phyloP scores from a whole-genome alignment of 2,888 invertebrate species.

The Campopleginae sp. region DNA sequence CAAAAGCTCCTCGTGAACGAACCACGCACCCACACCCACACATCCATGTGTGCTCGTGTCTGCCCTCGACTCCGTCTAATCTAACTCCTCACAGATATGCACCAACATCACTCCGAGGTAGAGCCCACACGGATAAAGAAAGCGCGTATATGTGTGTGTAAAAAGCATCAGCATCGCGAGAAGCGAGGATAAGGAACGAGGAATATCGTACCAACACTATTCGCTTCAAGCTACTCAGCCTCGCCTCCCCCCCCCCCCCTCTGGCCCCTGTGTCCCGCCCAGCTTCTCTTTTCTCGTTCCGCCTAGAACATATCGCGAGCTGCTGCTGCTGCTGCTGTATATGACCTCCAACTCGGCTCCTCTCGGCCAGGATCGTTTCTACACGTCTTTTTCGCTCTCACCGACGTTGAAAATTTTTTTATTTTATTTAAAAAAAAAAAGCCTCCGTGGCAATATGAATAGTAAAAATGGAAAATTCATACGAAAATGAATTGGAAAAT shows the following conservation, averaged over 20 bases:
- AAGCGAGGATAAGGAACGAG: constrained; percentile 57
- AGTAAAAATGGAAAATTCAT: background rate
- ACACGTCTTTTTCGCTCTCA: constrained; percentile 76
- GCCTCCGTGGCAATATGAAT: background rate
- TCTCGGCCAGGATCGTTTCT: constrained; percentile 80
- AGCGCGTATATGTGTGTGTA: constrained; percentile 55
- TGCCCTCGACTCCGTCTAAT: constrained; percentile 77
- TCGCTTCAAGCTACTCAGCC: constrained; percentile 70
- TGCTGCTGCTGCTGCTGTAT: constrained; percentile 73
- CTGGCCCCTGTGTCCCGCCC: background rate
- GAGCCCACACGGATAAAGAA: constrained; percentile 67
- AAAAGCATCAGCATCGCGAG: constrained; percentile 68
- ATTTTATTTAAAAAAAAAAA: background rate
- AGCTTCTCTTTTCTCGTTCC: constrained; percentile 65
- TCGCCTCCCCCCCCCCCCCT: constrained; percentile 50
- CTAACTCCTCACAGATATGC: constrained; percentile 81
- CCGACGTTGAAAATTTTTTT: constrained; percentile 8
- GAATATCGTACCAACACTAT: constrained; percentile 70
- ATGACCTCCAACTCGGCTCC: constrained; percentile 77
- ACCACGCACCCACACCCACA: constrained; percentile 73
- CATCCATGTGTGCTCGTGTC: constrained; percentile 21
- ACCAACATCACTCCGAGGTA: constrained; percentile 58
- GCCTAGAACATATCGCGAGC: constrained; percentile 70
- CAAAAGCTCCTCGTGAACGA: constrained; percentile 58
- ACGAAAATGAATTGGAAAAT: background rate